Evolutionary conservation across 2,797 vertebrate genomes (phyloP).

Genomic region (Enteromius afrohamiltoni): DNA sequence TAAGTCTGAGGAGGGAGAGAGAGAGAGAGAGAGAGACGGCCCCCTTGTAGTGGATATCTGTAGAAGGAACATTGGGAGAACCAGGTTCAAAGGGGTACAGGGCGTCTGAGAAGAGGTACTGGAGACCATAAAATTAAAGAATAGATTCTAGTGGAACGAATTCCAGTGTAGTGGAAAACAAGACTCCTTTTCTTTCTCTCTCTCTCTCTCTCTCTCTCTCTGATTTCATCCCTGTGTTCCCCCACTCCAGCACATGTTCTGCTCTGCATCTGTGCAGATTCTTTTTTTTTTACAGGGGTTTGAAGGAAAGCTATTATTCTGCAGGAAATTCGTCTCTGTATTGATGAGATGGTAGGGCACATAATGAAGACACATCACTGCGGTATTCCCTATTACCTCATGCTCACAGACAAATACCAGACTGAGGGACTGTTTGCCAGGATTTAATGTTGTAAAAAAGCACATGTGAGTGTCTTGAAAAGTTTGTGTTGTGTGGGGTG

Average conservation of each 20-base stretch:
- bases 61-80: slow-evolving; percentile 59
- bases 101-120: slow-evolving; percentile 45
- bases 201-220: neutral
- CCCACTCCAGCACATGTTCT: slow-evolving; percentile 9
- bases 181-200: slow-evolving; percentile 30
- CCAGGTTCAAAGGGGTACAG: slow-evolving; percentile 60
- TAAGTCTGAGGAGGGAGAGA: slow-evolving; percentile 14
- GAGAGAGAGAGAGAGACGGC: slow-evolving; percentile 40
- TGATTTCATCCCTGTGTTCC: neutral
- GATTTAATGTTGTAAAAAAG: slow-evolving; percentile 24
- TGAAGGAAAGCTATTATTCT: slow-evolving; percentile 35
- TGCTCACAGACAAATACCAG: slow-evolving; percentile 44
- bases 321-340: neutral
- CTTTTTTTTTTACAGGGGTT: slow-evolving; percentile 18
- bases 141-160: slow-evolving; percentile 46
- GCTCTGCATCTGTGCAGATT: slow-evolving; percentile 31
- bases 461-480: slow-evolving; percentile 18
- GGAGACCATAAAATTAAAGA: slow-evolving; percentile 50
- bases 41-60: slow-evolving; percentile 46
- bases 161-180: slow-evolving; percentile 51
- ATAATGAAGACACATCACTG: slow-evolving; percentile 32
- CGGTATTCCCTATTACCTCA: slow-evolving; percentile 23
- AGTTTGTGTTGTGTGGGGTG: slow-evolving; percentile 4
- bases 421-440: slow-evolving; percentile 31
- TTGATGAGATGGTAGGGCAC: slow-evolving; percentile 14